These are phyloP conservation scores for Hirundichthys speculiger DNA, from an alignment of 2,113 vertebrate genomes.

Conservation along the genomic window DNA sequence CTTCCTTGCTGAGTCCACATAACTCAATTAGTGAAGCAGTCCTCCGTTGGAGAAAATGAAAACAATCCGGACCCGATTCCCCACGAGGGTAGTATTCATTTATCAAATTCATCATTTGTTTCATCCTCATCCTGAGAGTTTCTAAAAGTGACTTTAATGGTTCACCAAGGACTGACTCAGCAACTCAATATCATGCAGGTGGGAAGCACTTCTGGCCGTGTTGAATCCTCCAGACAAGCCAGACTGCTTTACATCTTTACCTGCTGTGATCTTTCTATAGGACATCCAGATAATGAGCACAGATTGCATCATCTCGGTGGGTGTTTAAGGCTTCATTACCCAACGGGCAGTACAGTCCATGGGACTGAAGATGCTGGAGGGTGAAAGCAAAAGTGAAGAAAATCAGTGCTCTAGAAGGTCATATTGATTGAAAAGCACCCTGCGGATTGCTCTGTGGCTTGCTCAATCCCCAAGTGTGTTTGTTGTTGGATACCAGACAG, in stretches of 20 bases:
- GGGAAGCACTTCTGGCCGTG: constrained; percentile 24
- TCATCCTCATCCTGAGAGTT: constrained; percentile 58
- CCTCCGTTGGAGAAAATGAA: constrained; percentile 70
- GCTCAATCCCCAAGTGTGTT: constrained; percentile 50
- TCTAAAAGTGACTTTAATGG: constrained; percentile 55
- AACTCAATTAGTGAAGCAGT: constrained; percentile 76
- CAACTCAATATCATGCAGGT: constrained; percentile 37
- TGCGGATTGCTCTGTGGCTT: constrained; percentile 55
- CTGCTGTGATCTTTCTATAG: constrained; percentile 56
- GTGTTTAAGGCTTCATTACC: constrained; percentile 54
- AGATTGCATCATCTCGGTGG: constrained; percentile 52
- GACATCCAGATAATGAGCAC: constrained; percentile 57
- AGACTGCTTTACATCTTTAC: constrained; percentile 29
- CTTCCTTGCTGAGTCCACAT: constrained; percentile 72
- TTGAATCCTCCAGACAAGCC: constrained; percentile 31
- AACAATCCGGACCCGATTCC: constrained; percentile 70
- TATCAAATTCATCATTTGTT: constrained; percentile 71
- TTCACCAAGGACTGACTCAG: constrained; percentile 60
- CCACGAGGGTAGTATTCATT: constrained; percentile 59
- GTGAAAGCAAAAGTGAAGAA: constrained; percentile 30
- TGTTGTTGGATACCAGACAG: constrained; percentile 66
- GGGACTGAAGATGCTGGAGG: constrained; percentile 38
- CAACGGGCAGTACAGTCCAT: constrained; percentile 29
- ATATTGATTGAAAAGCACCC: constrained; percentile 74
- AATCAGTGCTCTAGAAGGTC: constrained; percentile 67